These are phyloP conservation scores for Pimephales promelas DNA, from an alignment of 2,113 vertebrate species.

Conservation along the genomic window DNA sequence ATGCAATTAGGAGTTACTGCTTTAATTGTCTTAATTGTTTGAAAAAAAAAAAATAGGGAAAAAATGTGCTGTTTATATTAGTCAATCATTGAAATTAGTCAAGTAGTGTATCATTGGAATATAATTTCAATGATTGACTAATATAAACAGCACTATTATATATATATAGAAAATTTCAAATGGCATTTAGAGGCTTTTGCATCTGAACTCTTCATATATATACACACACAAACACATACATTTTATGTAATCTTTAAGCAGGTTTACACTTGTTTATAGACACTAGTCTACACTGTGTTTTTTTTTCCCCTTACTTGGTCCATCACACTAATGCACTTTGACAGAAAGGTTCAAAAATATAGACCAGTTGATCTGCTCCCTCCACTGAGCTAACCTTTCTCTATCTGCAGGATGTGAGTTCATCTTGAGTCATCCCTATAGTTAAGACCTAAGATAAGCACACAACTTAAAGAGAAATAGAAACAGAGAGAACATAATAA, in stretches of 20 bases:
- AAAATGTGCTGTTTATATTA: neutral
- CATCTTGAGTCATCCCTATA: slow-evolving; percentile 11
- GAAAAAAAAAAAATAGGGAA: neutral
- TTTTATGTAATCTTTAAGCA: no score
- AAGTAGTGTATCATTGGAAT: no score
- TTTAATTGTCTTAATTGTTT: neutral
- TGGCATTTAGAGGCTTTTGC: no score
- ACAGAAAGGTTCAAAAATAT: slow-evolving; percentile 44
- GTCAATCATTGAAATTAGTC: no score
- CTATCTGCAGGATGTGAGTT: slow-evolving; percentile 42
- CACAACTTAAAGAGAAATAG: slow-evolving; percentile 9
- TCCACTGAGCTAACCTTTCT: slow-evolving; percentile 40
- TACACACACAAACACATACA: no score
- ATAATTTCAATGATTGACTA: no score
- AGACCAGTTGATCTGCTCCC: neutral
- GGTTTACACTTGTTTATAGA: no score
- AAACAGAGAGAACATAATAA: slow-evolving; percentile 21
- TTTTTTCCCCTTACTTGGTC: neutral
- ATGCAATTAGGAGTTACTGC: neutral
- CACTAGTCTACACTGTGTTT: no score
- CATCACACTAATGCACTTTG: slow-evolving; percentile 42
- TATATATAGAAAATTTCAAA: no score
- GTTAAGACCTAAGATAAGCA: neutral
- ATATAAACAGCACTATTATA: no score
- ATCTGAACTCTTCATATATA: no score